Evolutionary conservation across 2,797 vertebrate species (phyloP).

Genomic region (Gambelia wislizenii): DNA sequence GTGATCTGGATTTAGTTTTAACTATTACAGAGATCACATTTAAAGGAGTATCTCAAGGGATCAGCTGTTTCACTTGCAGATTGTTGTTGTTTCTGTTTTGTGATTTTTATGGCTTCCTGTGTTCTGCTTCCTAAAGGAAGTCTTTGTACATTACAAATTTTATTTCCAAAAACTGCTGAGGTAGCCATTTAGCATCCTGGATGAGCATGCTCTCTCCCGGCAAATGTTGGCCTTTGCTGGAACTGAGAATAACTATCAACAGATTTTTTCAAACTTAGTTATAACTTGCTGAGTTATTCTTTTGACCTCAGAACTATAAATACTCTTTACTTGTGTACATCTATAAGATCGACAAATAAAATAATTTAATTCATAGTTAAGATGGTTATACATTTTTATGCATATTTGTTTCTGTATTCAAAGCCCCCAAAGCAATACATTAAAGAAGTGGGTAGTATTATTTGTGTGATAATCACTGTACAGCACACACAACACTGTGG

Average conservation of each 20-base stretch:
- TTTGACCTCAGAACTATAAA: conserved; percentile 26
- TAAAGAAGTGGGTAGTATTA: not conserved
- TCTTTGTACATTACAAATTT: conserved; percentile 35
- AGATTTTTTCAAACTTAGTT: not conserved
- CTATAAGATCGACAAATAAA: not conserved
- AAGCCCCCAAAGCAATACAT: too few relatives aligned
- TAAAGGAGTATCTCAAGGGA: conserved; percentile 54
- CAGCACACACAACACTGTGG: not conserved
- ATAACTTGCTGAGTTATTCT: conserved; percentile 3
- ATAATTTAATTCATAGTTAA: not conserved
- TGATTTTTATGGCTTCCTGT: conserved; percentile 37
- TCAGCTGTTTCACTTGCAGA: conserved; percentile 57
- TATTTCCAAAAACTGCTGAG: conserved; percentile 34
- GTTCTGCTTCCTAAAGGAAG: conserved; percentile 49
- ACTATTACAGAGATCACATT: conserved; percentile 48
- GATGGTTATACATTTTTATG: not conserved
- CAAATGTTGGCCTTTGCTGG: conserved; percentile 38
- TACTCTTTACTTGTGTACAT: conserved; percentile 3
- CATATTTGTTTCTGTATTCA: not conserved
- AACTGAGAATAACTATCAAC: conserved; percentile 10
- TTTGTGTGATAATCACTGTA: not conserved
- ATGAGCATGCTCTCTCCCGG: conserved; percentile 49
- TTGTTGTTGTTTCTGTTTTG: conserved; percentile 44
- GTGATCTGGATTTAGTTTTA: conserved; percentile 41
- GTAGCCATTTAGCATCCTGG: conserved; percentile 46